Percentiles rank a stretch among this genome's conserved stretches.
Evolutionary conservation across 2,113 vertebrate species (phyloP).

Genomic region (Takifugu bimaculatus): DNA sequence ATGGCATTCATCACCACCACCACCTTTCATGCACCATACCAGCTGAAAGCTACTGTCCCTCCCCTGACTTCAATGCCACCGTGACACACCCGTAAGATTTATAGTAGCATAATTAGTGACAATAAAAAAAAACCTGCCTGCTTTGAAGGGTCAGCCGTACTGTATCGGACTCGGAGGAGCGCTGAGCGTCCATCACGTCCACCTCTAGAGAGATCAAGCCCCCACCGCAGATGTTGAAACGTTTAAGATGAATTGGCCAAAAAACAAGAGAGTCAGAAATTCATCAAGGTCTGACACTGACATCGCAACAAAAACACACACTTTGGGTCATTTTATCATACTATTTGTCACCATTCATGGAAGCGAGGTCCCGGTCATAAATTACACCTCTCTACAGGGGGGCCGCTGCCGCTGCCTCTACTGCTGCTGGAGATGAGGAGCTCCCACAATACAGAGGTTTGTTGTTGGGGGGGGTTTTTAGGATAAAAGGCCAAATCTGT

Average conservation of each 20-base stretch:
- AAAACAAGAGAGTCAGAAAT: constrained; percentile 52
- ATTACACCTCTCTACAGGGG: constrained; percentile 43
- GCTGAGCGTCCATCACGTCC: constrained; percentile 53
- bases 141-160: constrained; percentile 59
- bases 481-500: constrained; percentile 63
- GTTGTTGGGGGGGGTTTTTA: constrained; percentile 54
- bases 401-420: constrained; percentile 37
- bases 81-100: constrained; percentile 69
- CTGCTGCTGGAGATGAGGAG: constrained; percentile 41
- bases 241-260: constrained; percentile 20
- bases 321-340: constrained; percentile 37
- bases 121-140: constrained; percentile 51
- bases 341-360: constrained; percentile 48
- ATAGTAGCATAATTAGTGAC: constrained; percentile 73
- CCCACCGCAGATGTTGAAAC: constrained; percentile 51
- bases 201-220: constrained; percentile 46
- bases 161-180: constrained; percentile 42
- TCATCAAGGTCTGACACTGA: constrained; percentile 41
- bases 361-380: constrained; percentile 36
- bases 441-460: constrained; percentile 25
- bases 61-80: constrained; percentile 69
- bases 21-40: constrained; percentile 71
- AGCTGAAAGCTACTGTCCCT: constrained; percentile 73
- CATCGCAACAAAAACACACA: constrained; percentile 47
- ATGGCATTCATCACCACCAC: constrained; percentile 68